These are phyloP conservation scores for Drosophila truncata DNA, from an alignment of 1,140 invertebrate species.

Conservation along the genomic window DNA sequence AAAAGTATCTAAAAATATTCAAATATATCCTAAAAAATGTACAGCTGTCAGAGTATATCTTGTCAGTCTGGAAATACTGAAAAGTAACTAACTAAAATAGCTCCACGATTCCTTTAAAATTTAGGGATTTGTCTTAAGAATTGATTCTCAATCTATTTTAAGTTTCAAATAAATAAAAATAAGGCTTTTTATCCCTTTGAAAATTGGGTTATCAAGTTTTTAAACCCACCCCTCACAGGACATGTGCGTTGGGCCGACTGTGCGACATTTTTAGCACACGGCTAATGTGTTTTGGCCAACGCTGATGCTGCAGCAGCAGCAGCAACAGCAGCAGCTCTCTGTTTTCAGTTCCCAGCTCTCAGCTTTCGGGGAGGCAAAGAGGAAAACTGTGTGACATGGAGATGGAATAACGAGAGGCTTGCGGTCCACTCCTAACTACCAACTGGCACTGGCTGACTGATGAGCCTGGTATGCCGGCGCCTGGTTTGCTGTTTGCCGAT, in stretches of 20 bases:
- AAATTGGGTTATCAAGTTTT: background rate
- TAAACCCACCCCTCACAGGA: constrained; percentile 5
- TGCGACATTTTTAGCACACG: constrained; percentile 73
- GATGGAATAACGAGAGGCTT: constrained; percentile 31
- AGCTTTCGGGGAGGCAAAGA: constrained; percentile 1
- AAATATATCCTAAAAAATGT: no score
- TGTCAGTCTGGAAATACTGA: background rate
- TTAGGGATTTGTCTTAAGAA: background rate
- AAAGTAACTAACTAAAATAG: no score
- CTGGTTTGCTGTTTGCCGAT: constrained; percentile 40
- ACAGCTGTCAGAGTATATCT: no score
- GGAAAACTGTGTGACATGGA: constrained; percentile 13
- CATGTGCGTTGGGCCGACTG: constrained; percentile 42
- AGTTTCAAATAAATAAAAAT: no score
- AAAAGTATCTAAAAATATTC: background rate
- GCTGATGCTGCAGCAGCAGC: constrained; percentile 34
- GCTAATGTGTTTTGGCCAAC: constrained; percentile 70
- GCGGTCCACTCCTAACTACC: constrained; percentile 12
- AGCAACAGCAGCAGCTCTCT: constrained; percentile 13
- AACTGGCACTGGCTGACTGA: constrained; percentile 45
- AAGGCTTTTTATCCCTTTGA: no score
- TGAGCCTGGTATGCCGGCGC: constrained; percentile 21
- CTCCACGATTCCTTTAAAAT: background rate
- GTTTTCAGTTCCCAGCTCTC: constrained; percentile 20
- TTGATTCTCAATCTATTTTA: background rate